These are phyloP conservation scores for Dendronephthya gigantea DNA, from an alignment of 64 coral and sea anemone genomes.

Conservation along the genomic window DNA sequence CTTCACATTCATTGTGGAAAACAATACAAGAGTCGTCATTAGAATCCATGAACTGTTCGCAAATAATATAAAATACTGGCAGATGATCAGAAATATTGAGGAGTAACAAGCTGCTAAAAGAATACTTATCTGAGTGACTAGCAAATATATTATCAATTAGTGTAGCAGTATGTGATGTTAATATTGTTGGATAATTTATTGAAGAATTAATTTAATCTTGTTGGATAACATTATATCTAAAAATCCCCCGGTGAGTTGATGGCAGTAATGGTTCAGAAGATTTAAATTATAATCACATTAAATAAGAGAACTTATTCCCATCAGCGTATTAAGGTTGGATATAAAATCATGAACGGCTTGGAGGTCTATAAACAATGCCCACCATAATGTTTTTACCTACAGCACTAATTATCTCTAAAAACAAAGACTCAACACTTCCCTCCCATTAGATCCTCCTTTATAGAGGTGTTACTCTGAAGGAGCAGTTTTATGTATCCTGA, in stretches of 20 bases:
- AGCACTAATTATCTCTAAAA: no score
- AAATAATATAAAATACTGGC: background rate
- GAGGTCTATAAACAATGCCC: background rate
- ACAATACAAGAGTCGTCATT: background rate
- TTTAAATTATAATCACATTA: background rate
- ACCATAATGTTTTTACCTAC: background rate
- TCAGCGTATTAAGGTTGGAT: background rate
- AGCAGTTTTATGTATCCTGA: no score
- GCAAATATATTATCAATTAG: background rate
- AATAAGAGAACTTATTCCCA: background rate
- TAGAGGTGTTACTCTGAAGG: no score
- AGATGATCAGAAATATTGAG: constrained; percentile 8
- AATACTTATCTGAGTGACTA: background rate
- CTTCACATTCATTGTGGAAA: background rate
- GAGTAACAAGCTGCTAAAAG: background rate
- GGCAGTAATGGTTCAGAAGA: background rate
- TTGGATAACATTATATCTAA: background rate
- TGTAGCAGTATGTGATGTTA: constrained; percentile 10
- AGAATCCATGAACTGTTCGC: background rate
- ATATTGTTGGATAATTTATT: background rate
- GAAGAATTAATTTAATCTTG: background rate
- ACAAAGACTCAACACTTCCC: no score
- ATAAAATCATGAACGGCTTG: background rate
- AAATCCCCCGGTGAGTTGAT: background rate
- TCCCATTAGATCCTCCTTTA: no score